These are phyloP conservation scores for Myotis davidii DNA, from an alignment of 2,113 vertebrate genomes.

Conservation along the genomic window DNA sequence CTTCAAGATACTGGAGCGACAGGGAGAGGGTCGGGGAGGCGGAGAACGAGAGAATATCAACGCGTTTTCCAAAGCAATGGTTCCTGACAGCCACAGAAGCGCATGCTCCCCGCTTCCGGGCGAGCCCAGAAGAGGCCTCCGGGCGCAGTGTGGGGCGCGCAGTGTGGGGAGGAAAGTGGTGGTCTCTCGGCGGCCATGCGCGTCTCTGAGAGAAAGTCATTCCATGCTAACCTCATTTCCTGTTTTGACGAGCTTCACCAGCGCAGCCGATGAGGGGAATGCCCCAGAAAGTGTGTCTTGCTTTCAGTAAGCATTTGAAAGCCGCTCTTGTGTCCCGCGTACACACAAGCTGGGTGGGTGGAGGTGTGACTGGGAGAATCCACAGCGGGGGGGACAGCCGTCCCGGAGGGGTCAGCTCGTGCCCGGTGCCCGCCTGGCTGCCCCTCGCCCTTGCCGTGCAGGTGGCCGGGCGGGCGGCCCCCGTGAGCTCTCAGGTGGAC, in stretches of 20 bases:
- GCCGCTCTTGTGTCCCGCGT: slow-evolving; percentile 50
- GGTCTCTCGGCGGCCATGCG: slow-evolving; percentile 52
- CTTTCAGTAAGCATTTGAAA: slow-evolving; percentile 78
- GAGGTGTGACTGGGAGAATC: not conserved
- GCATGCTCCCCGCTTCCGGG: not conserved
- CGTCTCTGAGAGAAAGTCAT: slow-evolving; percentile 80
- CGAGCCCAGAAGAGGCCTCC: not conserved
- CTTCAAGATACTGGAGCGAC: not conserved
- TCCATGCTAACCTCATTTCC: slow-evolving; percentile 81
- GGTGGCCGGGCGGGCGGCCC: not conserved
- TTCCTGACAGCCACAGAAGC: not conserved
- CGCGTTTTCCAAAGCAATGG: not conserved
- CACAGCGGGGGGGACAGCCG: fast-evolving
- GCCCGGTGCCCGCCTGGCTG: fast-evolving
- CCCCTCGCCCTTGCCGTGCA: not conserved
- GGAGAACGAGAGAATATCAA: not conserved
- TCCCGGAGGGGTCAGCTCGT: not conserved
- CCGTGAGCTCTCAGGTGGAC: not conserved
- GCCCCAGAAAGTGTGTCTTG: slow-evolving; percentile 79
- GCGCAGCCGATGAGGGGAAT: slow-evolving; percentile 78
- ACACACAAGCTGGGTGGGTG: not conserved
- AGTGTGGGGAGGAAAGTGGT: slow-evolving; percentile 62
- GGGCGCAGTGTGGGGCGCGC: too few relatives aligned
- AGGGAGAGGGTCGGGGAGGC: not conserved
- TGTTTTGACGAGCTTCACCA: slow-evolving; percentile 81